phyloP scores from a whole-genome alignment of 2,888 invertebrate species.

The Athripsodes cinereus region DNA sequence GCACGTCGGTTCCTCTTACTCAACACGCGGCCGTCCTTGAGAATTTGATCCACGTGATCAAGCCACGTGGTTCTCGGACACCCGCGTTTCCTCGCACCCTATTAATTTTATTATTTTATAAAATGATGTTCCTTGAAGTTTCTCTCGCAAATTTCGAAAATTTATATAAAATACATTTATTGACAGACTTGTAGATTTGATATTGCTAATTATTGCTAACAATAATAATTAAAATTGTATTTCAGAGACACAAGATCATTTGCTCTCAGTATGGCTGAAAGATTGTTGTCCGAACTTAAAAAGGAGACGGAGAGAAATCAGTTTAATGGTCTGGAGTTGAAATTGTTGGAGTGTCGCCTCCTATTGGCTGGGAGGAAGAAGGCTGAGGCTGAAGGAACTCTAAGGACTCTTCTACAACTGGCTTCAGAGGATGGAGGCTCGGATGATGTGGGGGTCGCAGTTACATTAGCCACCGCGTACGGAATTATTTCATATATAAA shows the following conservation, averaged over 20 bases:
- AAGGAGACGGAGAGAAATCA: constrained; percentile 52
- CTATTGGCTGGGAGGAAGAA: constrained; percentile 81
- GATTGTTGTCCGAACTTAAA: constrained; percentile 67
- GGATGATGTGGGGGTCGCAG: constrained; percentile 79
- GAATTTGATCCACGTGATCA: no score
- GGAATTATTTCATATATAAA: constrained; percentile 27
- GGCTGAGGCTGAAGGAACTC: constrained; percentile 72
- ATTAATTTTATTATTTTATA: no score
- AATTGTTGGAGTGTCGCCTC: constrained; percentile 73
- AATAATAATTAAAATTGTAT: background rate
- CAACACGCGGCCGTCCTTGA: no score
- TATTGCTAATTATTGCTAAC: background rate
- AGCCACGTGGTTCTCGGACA: no score
- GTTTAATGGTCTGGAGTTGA: constrained; percentile 62
- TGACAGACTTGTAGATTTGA: background rate
- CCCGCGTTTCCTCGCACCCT: no score
- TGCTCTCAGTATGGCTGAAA: constrained; percentile 73
- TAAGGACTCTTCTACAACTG: constrained; percentile 63
- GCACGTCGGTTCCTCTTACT: no score
- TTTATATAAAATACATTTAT: no score
- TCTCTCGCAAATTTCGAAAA: no score
- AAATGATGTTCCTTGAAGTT: no score
- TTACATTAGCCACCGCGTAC: constrained; percentile 74
- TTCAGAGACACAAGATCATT: constrained; percentile 69
- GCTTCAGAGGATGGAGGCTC: constrained; percentile 66